phyloP scores from a whole-genome alignment of 2,888 invertebrate genomes.

The Calliopum simillimum region DNA sequence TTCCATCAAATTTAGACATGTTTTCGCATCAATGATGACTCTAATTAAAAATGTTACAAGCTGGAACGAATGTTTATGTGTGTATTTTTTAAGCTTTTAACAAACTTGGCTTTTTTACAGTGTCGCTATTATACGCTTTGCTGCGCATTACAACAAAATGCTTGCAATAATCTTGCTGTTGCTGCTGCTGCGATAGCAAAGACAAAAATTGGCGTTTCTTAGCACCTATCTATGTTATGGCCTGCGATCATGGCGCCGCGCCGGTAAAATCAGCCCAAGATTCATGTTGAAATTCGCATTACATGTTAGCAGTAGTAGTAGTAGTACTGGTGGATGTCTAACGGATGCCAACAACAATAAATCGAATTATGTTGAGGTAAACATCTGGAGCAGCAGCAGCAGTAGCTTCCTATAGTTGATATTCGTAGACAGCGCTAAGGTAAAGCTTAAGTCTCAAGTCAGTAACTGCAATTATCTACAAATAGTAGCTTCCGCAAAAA shows the following conservation, averaged over 20 bases:
- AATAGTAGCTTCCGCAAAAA: slow-evolving; percentile 51
- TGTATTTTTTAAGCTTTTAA: too few relatives aligned
- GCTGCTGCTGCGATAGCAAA: slow-evolving; percentile 17
- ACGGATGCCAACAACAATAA: slow-evolving; percentile 17
- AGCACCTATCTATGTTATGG: slow-evolving; percentile 1
- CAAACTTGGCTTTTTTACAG: not conserved
- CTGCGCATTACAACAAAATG: not conserved
- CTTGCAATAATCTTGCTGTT: not conserved
- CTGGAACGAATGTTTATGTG: too few relatives aligned
- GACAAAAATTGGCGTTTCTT: slow-evolving; percentile 13
- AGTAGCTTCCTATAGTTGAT: not conserved
- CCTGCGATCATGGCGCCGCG: not conserved
- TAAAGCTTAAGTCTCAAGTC: not conserved
- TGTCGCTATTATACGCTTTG: not conserved
- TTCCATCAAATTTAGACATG: too few relatives aligned
- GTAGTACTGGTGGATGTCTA: slow-evolving; percentile 5
- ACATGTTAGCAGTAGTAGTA: too few relatives aligned
- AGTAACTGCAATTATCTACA: slow-evolving; percentile 46
- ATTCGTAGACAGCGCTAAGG: not conserved
- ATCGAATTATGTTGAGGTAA: slow-evolving; percentile 14
- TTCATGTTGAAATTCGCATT: slow-evolving; percentile 19
- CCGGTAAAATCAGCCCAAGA: slow-evolving; percentile 8
- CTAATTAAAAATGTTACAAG: too few relatives aligned
- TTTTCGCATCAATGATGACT: too few relatives aligned
- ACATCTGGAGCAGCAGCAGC: slow-evolving; percentile 27